Conservation (phyloP, 2,113 vertebrate species). For the Embiotoca jacksoni region DNA sequence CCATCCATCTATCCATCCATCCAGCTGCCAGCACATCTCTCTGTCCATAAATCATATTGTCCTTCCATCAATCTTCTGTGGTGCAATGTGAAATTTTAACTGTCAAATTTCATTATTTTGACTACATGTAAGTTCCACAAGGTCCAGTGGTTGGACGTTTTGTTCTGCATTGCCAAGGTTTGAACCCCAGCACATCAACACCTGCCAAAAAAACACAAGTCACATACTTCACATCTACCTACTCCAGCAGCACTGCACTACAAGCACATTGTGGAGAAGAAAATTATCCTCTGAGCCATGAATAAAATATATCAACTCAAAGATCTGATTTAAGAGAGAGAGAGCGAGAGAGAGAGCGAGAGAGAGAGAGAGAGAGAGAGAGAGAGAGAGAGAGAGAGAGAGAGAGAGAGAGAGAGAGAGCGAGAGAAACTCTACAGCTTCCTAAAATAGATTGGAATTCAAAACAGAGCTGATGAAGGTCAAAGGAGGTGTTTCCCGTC, state of each 20-base stretch:
- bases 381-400: constrained; percentile 16
- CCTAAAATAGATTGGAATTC: constrained; percentile 60
- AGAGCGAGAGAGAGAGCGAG: background rate
- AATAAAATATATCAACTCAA: constrained; percentile 48
- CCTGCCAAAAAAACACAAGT: constrained; percentile 59
- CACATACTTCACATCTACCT: constrained; percentile 34
- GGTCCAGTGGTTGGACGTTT: constrained; percentile 29
- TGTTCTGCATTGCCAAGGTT: constrained; percentile 40
- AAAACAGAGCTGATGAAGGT: constrained; percentile 48
- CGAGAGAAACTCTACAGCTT: constrained; percentile 15
- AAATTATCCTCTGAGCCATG: constrained; percentile 7
- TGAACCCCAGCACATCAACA: constrained; percentile 44
- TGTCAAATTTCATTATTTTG: constrained; percentile 54
- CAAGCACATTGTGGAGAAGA: constrained; percentile 3
- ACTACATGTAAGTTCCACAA: constrained; percentile 40
- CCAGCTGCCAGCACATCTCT: constrained; percentile 53
- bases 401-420: constrained; percentile 5
- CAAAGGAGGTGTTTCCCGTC: constrained; percentile 66
- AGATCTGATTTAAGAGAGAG: constrained; percentile 34
- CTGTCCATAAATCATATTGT: constrained; percentile 53
- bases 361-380: constrained; percentile 2
- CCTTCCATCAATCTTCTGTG: constrained; percentile 41
- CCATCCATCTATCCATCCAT: background rate
- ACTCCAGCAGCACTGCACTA: background rate
- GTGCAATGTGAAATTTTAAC: constrained; percentile 20